Evolutionary conservation across 2,888 invertebrate genomes (phyloP).

Genomic region (Encarsia formosa): DNA sequence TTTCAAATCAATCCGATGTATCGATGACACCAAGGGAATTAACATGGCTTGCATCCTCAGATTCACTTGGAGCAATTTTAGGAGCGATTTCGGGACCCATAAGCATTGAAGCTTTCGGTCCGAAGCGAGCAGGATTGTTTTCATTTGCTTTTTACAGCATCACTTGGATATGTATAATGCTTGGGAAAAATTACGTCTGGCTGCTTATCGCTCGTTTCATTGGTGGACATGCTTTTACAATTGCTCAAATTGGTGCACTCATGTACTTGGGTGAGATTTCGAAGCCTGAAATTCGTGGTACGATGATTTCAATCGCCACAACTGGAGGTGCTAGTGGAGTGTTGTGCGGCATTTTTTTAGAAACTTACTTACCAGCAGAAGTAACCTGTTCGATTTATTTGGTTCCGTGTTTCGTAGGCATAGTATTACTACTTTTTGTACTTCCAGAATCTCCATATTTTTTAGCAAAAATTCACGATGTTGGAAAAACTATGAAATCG

Average conservation of each 20-base stretch:
- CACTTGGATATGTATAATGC: conserved; percentile 29
- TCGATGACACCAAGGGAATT: conserved; percentile 29
- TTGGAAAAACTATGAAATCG: conserved; percentile 1
- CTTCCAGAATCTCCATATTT: conserved; percentile 39
- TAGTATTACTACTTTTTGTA: conserved; percentile 32
- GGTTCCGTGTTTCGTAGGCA: conserved; percentile 30
- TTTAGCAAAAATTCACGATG: neutral
- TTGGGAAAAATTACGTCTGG: conserved; percentile 31
- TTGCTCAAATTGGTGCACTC: conserved; percentile 34
- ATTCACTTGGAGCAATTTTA: neutral
- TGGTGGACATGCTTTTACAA: conserved; percentile 32
- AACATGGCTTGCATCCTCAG: conserved; percentile 36
- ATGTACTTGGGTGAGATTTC: conserved; percentile 39
- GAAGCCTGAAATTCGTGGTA: conserved; percentile 38
- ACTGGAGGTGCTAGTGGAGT: conserved; percentile 38
- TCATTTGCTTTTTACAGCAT: conserved; percentile 28
- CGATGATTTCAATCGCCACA: conserved; percentile 36
- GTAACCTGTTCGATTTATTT: conserved; percentile 31
- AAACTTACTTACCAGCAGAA: conserved; percentile 35
- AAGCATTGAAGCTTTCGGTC: conserved; percentile 15
- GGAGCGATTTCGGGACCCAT: neutral
- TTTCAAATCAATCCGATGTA: neutral
- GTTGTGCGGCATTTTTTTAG: conserved; percentile 37
- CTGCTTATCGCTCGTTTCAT: conserved; percentile 29
- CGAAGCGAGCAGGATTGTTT: conserved; percentile 29